A percentile compares a stretch with the other conserved stretches of the same genome.
These are phyloP conservation scores for Drosophila quinaria DNA, from an alignment of 2,888 invertebrate genomes.

Conservation along the genomic window DNA sequence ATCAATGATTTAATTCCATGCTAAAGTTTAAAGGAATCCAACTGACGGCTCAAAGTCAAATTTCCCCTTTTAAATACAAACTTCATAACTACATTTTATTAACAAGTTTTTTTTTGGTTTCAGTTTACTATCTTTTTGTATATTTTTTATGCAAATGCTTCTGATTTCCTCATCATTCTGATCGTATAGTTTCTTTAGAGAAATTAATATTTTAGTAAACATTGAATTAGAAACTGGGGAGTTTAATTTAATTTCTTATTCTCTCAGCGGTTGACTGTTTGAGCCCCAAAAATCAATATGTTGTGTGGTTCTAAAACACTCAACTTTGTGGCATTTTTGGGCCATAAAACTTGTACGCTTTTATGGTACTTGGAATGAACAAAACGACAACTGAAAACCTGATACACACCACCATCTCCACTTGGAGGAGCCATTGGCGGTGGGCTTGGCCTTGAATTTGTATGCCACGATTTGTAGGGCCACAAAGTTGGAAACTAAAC, in stretches of 20 bases:
- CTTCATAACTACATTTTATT: not conserved
- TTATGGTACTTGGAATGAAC: slow-evolving; percentile 73
- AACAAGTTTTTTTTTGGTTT: not conserved
- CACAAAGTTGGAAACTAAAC: slow-evolving; percentile 60
- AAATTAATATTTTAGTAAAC: slow-evolving; percentile 26
- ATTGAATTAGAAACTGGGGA: slow-evolving; percentile 12
- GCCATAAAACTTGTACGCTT: slow-evolving; percentile 73
- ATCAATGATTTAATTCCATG: slow-evolving; percentile 2
- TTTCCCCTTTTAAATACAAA: not conserved
- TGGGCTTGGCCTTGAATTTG: slow-evolving; percentile 62
- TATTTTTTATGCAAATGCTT: no score
- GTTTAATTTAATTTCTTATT: not conserved
- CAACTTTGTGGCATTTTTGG: slow-evolving; percentile 54
- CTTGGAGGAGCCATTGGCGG: slow-evolving; percentile 9
- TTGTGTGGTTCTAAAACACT: slow-evolving; percentile 45
- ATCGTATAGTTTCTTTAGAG: not conserved
- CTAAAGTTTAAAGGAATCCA: not conserved
- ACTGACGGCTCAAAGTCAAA: not conserved
- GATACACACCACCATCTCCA: slow-evolving; percentile 7
- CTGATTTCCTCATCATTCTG: not conserved
- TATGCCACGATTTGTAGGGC: slow-evolving; percentile 58
- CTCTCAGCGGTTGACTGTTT: not conserved
- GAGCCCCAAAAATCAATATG: slow-evolving; percentile 53
- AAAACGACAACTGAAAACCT: slow-evolving; percentile 54
- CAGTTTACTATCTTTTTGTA: not conserved